Evolutionary conservation across 2,888 invertebrate genomes (phyloP).

Genomic region (Andrena praecox): DNA sequence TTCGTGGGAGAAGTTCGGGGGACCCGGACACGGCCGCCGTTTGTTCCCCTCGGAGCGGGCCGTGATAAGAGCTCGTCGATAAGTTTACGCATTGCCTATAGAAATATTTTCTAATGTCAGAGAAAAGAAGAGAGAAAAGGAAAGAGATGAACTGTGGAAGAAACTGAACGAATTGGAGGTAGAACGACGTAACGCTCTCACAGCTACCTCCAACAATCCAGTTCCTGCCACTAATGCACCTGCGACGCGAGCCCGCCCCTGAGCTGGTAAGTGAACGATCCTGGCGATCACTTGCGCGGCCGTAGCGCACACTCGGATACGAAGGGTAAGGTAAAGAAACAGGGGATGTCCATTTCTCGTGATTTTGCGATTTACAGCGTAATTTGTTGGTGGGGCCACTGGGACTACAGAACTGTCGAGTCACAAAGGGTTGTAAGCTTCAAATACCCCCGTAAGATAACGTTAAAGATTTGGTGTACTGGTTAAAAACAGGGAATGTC

Average conservation of each 20-base stretch:
- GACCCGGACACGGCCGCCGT: not conserved
- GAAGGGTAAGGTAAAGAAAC: not conserved
- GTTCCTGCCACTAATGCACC: conserved; percentile 83
- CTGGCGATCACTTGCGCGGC: not conserved
- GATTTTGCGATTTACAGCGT: no score
- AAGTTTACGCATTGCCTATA: conserved; percentile 32
- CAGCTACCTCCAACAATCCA: conserved; percentile 80
- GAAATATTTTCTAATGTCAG: conserved; percentile 85
- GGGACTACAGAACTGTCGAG: no score
- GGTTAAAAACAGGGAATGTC: no score
- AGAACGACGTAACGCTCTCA: conserved; percentile 79
- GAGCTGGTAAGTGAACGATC: conserved; percentile 79
- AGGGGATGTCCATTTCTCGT: no score
- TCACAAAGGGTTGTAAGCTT: no score
- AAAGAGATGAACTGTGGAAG: conserved; percentile 99
- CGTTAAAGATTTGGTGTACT: no score
- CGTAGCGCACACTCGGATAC: not conserved
- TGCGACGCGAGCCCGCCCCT: conserved; percentile 83
- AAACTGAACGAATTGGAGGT: conserved; percentile 96
- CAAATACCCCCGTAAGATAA: no score
- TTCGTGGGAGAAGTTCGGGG: not conserved
- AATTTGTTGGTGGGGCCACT: no score
- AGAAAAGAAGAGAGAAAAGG: conserved; percentile 98
- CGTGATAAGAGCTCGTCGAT: not conserved
- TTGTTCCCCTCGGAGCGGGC: not conserved